phyloP scores from a whole-genome alignment of 2,113 vertebrate genomes.

The Cepphus grylle region DNA sequence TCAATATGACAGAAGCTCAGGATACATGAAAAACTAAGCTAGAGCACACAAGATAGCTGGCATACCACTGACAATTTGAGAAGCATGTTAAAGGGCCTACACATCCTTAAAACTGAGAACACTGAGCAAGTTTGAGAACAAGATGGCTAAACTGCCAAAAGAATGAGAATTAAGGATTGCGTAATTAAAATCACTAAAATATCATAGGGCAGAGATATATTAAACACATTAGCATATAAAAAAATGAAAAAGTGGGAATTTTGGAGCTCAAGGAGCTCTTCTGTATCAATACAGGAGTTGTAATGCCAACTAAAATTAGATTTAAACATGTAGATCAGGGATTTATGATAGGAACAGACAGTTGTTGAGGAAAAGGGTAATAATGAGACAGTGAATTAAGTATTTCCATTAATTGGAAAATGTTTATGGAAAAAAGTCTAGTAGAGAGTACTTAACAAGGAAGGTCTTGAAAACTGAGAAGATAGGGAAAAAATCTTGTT shows the following conservation, averaged over 20 bases:
- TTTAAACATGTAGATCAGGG: background rate
- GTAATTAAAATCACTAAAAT: background rate
- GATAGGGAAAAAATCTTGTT: background rate
- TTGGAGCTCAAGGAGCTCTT: constrained; percentile 1
- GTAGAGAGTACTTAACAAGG: background rate
- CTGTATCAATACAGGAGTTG: background rate
- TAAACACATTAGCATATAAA: background rate
- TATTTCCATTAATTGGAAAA: background rate
- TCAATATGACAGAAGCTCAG: background rate
- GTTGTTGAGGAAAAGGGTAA: background rate
- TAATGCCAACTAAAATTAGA: background rate
- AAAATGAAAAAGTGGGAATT: background rate
- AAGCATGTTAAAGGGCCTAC: background rate
- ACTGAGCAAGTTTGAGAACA: background rate
- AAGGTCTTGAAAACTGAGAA: background rate
- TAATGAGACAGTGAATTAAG: background rate
- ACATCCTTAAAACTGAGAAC: background rate
- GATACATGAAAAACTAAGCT: background rate
- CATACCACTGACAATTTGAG: background rate
- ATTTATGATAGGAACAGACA: background rate
- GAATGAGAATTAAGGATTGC: background rate
- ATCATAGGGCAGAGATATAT: background rate
- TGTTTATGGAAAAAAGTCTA: background rate
- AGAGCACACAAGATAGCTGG: background rate
- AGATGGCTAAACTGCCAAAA: background rate